These are phyloP conservation scores for Chorisops tibialis DNA, from an alignment of 2,888 invertebrate genomes.

Conservation along the genomic window DNA sequence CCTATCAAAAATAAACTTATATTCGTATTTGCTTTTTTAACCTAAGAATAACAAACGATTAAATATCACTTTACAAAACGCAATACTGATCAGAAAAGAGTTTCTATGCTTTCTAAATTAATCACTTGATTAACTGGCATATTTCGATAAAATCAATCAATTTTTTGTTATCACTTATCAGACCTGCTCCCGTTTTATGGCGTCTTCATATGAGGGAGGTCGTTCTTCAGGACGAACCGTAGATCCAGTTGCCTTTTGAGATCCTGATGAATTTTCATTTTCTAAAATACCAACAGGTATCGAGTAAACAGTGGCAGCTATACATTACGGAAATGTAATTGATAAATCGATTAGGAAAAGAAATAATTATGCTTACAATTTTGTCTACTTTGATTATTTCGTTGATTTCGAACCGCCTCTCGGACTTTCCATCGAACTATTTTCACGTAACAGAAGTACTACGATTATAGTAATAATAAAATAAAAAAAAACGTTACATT, in stretches of 20 bases:
- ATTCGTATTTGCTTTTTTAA: too few relatives aligned
- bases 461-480: too few relatives aligned
- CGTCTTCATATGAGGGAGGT: slow-evolving; percentile 12
- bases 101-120: neutral
- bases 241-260: slow-evolving; percentile 13
- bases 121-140: slow-evolving; percentile 2
- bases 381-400: slow-evolving; percentile 11
- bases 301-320: slow-evolving; percentile 6
- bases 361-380: slow-evolving; percentile 18
- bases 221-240: slow-evolving; percentile 3
- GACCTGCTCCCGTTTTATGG: neutral
- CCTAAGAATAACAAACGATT: too few relatives aligned
- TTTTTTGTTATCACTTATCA: neutral
- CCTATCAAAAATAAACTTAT: too few relatives aligned
- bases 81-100: neutral
- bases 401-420: slow-evolving; percentile 12
- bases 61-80: too few relatives aligned
- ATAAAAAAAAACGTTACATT: neutral
- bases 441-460: slow-evolving; percentile 12
- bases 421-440: slow-evolving; percentile 4
- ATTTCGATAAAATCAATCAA: neutral
- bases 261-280: slow-evolving; percentile 5
- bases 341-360: too few relatives aligned
- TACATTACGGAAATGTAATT: too few relatives aligned
- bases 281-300: slow-evolving; percentile 5